These are phyloP conservation scores for Hephaestus fuliginosus DNA, from an alignment of 2,797 vertebrate species.

Conservation along the genomic window DNA sequence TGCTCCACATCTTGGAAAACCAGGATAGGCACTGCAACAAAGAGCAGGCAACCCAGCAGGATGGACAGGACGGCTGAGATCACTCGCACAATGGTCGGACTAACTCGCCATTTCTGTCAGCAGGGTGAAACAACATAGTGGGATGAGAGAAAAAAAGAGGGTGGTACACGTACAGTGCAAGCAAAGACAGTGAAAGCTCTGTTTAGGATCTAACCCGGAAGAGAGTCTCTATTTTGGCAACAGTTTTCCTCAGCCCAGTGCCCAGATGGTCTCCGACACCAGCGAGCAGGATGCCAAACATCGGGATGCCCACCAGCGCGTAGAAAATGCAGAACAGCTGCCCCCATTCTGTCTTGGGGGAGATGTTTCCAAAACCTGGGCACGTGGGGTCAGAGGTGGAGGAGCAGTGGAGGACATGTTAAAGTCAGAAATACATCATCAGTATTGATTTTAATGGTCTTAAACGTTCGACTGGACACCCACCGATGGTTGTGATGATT, in stretches of 20 bases:
- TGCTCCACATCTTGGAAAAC: conserved; percentile 89
- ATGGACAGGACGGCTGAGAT: conserved; percentile 92
- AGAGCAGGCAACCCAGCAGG: conserved; percentile 90
- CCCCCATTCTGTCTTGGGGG: conserved; percentile 91
- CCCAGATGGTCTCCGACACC: conserved; percentile 94
- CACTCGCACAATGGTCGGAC: conserved; percentile 89
- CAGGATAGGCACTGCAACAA: conserved; percentile 89
- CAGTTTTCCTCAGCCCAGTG: conserved; percentile 87
- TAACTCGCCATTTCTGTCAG: conserved; percentile 91
- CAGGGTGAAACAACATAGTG: conserved; percentile 20
- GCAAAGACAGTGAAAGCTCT: neutral
- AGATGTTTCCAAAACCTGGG: conserved; percentile 92
- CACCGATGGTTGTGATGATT: conserved; percentile 95
- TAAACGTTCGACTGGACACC: conserved; percentile 24
- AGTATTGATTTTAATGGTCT: neutral
- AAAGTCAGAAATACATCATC: neutral
- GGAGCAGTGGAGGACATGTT: conserved; percentile 1
- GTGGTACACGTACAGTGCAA: neutral
- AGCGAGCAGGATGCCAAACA: conserved; percentile 92
- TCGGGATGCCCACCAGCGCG: conserved; percentile 91
- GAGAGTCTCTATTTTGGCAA: conserved; percentile 91
- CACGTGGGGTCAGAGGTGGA: conserved; percentile 15
- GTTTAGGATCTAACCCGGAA: conserved; percentile 88
- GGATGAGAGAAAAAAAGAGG: conserved; percentile 8
- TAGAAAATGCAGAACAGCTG: conserved; percentile 94